A percentile compares a stretch with the other conserved stretches of the same genome.
These are phyloP conservation scores for Temnopleurus reevesii DNA, from an alignment of 53 echinoderm and acorn worm genomes.

Conservation along the genomic window DNA sequence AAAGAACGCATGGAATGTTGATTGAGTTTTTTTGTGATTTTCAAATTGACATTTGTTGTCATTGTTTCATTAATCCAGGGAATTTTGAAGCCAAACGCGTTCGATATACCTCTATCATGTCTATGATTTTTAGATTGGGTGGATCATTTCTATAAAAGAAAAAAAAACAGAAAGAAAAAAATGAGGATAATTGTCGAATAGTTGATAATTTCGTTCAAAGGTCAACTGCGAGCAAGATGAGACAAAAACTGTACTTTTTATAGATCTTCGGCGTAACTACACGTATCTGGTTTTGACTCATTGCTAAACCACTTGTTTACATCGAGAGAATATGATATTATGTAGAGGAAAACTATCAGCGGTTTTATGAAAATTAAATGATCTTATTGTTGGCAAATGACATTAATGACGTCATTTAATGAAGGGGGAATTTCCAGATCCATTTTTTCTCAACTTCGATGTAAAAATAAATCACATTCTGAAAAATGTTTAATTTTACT, in stretches of 20 bases:
- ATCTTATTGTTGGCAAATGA: too few relatives aligned
- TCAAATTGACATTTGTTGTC: not conserved
- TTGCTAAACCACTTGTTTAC: not conserved
- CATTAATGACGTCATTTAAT: too few relatives aligned
- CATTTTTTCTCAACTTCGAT: too few relatives aligned
- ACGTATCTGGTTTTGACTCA: not conserved
- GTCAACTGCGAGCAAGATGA: not conserved
- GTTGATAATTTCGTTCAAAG: conserved; percentile 8
- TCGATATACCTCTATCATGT: not conserved
- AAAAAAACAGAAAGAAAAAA: not conserved
- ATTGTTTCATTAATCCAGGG: conserved; percentile 20
- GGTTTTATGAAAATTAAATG: not conserved
- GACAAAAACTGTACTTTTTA: not conserved
- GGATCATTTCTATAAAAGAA: too few relatives aligned
- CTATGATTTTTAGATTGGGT: not conserved
- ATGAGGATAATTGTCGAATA: not conserved
- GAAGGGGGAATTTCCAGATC: too few relatives aligned
- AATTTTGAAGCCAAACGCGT: not conserved
- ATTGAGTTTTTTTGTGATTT: conserved; percentile 11
- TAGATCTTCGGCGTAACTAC: not conserved
- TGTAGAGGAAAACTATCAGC: not conserved
- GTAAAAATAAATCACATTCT: too few relatives aligned
- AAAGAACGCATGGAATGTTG: conserved; percentile 25
- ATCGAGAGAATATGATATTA: not conserved
- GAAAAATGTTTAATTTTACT: too few relatives aligned